A percentile compares a stretch with the other conserved stretches of the same genome.
Conservation (phyloP, 2,797 vertebrate species). For the Australoheros facetus region DNA sequence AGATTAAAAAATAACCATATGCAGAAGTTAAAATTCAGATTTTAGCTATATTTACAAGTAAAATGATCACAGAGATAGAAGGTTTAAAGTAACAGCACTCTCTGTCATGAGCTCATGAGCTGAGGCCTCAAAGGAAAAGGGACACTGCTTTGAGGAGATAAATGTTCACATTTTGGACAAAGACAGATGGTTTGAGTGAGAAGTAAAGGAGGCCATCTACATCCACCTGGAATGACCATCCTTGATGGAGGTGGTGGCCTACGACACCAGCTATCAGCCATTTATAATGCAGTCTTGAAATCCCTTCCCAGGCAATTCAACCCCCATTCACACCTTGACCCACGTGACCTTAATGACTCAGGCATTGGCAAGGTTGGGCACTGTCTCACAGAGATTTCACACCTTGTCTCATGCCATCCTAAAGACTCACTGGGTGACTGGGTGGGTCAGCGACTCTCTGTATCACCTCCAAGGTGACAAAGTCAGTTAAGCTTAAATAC, state of each 20-base stretch:
- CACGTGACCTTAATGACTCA: slow-evolving; percentile 1
- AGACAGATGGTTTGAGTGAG: rapidly evolving
- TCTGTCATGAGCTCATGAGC: not conserved
- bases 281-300: not conserved
- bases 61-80: not conserved
- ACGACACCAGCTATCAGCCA: not conserved
- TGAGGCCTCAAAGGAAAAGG: not conserved
- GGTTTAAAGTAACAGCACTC: not conserved
- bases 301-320: not conserved
- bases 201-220: not conserved
- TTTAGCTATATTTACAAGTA: not conserved
- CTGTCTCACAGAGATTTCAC: not conserved
- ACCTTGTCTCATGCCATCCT: not conserved
- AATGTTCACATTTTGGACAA: not conserved
- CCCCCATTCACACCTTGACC: not conserved
- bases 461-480: not conserved
- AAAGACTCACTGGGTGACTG: not conserved
- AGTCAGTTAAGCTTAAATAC: not conserved
- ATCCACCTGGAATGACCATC: not conserved
- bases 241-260: not conserved
- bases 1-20: not conserved
- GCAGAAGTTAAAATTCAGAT: not conserved
- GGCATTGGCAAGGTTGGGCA: not conserved
- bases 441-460: not conserved
- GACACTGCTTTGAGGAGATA: not conserved